A percentile compares a stretch with the other conserved stretches of the same genome.
These are phyloP conservation scores for Otus sunia DNA, from an alignment of 2,113 vertebrate species.

Conservation along the genomic window DNA sequence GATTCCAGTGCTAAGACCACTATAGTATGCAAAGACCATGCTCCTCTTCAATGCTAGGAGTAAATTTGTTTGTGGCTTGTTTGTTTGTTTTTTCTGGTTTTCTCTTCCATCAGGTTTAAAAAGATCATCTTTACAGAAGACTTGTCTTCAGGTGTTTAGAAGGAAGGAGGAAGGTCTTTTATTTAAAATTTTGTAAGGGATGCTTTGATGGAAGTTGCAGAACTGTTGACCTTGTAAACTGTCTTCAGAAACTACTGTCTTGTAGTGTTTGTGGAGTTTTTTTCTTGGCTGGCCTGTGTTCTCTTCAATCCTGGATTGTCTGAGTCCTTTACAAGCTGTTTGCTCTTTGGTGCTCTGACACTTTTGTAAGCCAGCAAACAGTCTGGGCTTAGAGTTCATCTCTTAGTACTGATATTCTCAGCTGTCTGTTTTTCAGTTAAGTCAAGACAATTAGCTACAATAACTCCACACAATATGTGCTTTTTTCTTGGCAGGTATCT, in stretches of 20 bases:
- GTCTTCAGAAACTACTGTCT: neutral
- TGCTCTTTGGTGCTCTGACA: neutral
- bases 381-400: neutral
- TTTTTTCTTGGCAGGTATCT: neutral
- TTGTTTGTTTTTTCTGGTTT: neutral
- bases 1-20: neutral
- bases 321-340: neutral
- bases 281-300: neutral
- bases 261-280: neutral
- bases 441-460: neutral
- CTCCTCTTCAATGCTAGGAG: neutral
- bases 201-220: neutral
- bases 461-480: neutral
- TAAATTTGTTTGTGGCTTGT: neutral
- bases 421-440: neutral
- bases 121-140: neutral
- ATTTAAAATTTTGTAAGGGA: neutral
- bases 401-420: neutral
- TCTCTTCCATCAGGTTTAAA: neutral
- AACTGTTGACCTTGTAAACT: neutral
- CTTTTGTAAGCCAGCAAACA: neutral
- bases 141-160: neutral
- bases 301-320: neutral
- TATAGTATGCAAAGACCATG: neutral
- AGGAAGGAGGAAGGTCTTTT: neutral